A percentile compares a stretch with the other conserved stretches of the same genome.
Evolutionary conservation across 2,888 invertebrate genomes (phyloP).

Genomic region (Drosophila testacea): DNA sequence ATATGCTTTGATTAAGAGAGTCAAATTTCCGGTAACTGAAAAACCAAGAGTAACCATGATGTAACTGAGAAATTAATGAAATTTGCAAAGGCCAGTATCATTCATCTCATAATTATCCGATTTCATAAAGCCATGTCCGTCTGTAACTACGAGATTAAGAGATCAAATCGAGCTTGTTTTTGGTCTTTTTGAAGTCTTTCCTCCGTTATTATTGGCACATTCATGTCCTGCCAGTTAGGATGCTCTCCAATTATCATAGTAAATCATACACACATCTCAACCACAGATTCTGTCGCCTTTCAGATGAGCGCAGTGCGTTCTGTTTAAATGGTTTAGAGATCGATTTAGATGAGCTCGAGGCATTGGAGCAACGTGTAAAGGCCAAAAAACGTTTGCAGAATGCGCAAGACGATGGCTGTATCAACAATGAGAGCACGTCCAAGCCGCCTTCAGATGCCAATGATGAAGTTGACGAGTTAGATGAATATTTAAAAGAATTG

Average conservation of each 20-base stretch:
- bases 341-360: conserved; percentile 85
- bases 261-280: conserved; percentile 43
- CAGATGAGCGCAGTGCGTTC: conserved; percentile 83
- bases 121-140: neutral
- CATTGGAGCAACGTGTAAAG: conserved; percentile 83
- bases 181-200: neutral
- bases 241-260: neutral
- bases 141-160: neutral
- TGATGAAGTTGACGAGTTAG: conserved; percentile 83
- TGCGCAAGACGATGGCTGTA: conserved; percentile 16
- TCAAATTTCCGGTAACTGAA: neutral
- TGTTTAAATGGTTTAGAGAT: conserved; percentile 85
- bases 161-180: too few relatives aligned
- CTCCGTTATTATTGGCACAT: neutral
- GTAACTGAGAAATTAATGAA: neutral
- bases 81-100: neutral
- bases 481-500: conserved; percentile 84
- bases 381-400: conserved; percentile 74
- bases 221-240: neutral
- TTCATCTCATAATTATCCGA: neutral
- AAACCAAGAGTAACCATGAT: neutral
- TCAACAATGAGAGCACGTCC: conserved; percentile 15
- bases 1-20: neutral
- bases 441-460: conserved; percentile 26
- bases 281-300: conserved; percentile 77